Base-by-base conservation (phyloP, 2,888 invertebrate species). In the Lasioglossum calceatum region DNA sequence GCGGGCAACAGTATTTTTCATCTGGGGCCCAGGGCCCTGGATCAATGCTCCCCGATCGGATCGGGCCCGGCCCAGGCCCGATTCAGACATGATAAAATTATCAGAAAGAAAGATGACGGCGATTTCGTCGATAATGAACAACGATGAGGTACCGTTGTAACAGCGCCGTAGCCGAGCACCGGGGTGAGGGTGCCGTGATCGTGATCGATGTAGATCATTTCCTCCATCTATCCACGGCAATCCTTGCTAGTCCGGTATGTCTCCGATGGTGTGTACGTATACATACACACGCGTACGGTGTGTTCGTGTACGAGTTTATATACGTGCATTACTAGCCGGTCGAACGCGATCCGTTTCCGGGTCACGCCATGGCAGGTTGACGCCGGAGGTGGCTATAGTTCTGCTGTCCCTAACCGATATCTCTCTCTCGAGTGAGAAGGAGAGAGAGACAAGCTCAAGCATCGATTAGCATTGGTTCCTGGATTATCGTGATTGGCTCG, bases 201-300 rank as follows among this genome's bases (percentile, higher is more conserved):
- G 94, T 94, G 94, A 94, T 94, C 93, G 94, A 94, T 94, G 93
- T 92, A 94, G 93, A 94, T 94, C 93, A 90, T 92, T 93, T 89
- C 89, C 91, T 90, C 92, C 91, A 91, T 94, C 92, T 92, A 92
- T 93, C 88, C 86, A 87, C 85, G 78, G 91, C 90, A 86, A 92
- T 91, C 87, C 91, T 88, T 88, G 81, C 86, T 88, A 84, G 77
- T 82, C 80, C 85, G 84, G 78, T 85, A 91, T 90, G 82, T 85
- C 86, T 83, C 78, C 79, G 32, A 74, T 39, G 47, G 39, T 81
- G 54, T 79, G 76, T 58, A 27, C 42, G 54, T 78, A 61, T 27
- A 39, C 19, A 8, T 81, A 67, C 54, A 32, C 84, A 79, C 85
- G 79, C 70, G 76, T 82, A 10, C 54, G n/a, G n/a, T n/a, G 54